Percentiles rank a stretch among this genome's conserved stretches.
phyloP scores from a whole-genome alignment of 2,797 vertebrate genomes.

The Gambusia yucatana region DNA sequence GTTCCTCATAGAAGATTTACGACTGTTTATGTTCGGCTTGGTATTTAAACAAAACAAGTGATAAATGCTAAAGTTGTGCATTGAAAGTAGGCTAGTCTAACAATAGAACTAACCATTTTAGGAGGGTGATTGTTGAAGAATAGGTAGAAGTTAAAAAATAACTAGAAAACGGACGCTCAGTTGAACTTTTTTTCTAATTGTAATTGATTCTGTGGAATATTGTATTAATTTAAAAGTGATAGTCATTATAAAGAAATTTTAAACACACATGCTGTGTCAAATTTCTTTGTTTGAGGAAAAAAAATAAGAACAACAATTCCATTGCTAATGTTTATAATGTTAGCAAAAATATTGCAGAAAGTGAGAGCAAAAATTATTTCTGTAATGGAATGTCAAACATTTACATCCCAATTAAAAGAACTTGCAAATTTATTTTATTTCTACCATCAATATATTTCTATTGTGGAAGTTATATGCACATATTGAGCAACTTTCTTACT shows the following conservation, averaged over 20 bases:
- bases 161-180: neutral
- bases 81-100: constrained; percentile 62
- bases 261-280: neutral
- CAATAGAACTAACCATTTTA: constrained; percentile 25
- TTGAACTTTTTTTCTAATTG: neutral
- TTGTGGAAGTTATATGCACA: neutral
- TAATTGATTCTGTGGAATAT: neutral
- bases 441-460: neutral
- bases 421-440: neutral
- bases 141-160: constrained; percentile 13
- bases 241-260: neutral
- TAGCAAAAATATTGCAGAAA: neutral
- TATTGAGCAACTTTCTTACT: neutral
- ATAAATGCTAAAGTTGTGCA: constrained; percentile 58
- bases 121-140: constrained; percentile 20
- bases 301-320: neutral
- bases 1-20: constrained; percentile 75
- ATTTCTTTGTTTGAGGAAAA: neutral
- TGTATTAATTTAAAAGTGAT: neutral
- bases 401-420: neutral
- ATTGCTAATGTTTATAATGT: neutral
- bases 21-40: constrained; percentile 74
- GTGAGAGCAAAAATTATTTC: neutral
- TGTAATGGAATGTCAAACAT: neutral
- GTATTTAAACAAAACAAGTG: constrained; percentile 78